These are phyloP conservation scores for Tadarida brasiliensis DNA, from an alignment of 2,797 vertebrate species.

Conservation along the genomic window DNA sequence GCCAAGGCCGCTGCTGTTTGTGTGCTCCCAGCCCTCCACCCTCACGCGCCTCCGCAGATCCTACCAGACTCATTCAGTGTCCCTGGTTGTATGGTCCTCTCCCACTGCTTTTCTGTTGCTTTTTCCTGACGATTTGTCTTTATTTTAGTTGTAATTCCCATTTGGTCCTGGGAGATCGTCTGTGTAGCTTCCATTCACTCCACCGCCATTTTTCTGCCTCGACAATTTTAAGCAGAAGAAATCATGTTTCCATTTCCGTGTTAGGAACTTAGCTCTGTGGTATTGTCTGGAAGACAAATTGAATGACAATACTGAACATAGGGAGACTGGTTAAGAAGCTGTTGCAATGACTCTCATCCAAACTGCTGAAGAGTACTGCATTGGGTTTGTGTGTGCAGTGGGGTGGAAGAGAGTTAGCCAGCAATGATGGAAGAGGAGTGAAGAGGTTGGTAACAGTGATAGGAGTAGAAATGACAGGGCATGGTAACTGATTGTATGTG, in stretches of 20 bases:
- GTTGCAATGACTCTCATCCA: not conserved
- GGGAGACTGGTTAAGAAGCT: not conserved
- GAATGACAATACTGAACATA: not conserved
- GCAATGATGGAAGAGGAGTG: not conserved
- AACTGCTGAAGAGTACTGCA: not conserved
- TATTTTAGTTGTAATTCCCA: too few species aligned
- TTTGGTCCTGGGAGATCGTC: too few species aligned
- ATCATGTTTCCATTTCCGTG: not conserved
- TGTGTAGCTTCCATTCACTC: too few species aligned
- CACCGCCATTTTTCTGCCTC: too few species aligned
- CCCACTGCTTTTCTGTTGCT: too few species aligned
- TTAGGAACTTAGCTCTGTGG: not conserved
- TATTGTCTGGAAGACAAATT: not conserved
- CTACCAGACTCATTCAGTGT: too few species aligned
- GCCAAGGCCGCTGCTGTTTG: too few species aligned
- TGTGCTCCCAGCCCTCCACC: too few species aligned
- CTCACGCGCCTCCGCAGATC: too few species aligned
- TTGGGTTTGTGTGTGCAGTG: not conserved
- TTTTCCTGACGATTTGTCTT: too few species aligned
- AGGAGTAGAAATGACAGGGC: not conserved
- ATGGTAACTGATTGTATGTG: not conserved
- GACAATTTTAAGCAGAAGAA: not conserved
- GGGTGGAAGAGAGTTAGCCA: not conserved
- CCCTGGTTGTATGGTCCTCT: too few species aligned
- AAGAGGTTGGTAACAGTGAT: constrained; percentile 10